These are phyloP conservation scores for Lepetodrilus schrolli DNA, from an alignment of 2,888 invertebrate species.

Conservation along the genomic window DNA sequence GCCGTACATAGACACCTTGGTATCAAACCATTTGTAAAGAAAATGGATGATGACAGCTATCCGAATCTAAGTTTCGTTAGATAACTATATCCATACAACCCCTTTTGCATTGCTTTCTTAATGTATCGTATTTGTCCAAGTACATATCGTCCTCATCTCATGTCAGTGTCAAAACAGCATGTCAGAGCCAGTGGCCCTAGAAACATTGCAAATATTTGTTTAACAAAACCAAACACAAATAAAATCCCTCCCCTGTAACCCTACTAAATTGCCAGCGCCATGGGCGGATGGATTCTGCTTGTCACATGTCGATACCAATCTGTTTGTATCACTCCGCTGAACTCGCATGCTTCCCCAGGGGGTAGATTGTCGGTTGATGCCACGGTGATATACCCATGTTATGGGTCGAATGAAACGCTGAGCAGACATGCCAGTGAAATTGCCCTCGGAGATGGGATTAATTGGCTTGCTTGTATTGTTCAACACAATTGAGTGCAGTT, in stretches of 20 bases:
- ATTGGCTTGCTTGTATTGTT: constrained; percentile 20
- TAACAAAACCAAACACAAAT: background rate
- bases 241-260: background rate
- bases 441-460: background rate
- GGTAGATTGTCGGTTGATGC: background rate
- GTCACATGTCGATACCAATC: constrained; percentile 25
- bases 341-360: constrained; percentile 16
- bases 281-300: constrained; percentile 9
- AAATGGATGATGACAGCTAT: too few species aligned
- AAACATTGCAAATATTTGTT: constrained; percentile 14
- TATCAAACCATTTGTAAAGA: too few species aligned
- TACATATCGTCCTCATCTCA: background rate
- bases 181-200: background rate
- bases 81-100: background rate
- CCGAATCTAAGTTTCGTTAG: background rate
- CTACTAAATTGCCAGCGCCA: constrained; percentile 21
- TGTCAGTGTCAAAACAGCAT: constrained; percentile 13
- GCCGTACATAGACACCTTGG: too few species aligned
- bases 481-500: constrained; percentile 1
- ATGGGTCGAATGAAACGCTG: background rate
- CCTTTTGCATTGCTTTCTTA: background rate
- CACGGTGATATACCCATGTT: background rate
- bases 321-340: constrained; percentile 23
- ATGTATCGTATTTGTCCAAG: background rate
- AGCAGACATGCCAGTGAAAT: background rate